Base-by-base conservation (phyloP, 2,888 invertebrate species). In the Pollenia amentaria region DNA sequence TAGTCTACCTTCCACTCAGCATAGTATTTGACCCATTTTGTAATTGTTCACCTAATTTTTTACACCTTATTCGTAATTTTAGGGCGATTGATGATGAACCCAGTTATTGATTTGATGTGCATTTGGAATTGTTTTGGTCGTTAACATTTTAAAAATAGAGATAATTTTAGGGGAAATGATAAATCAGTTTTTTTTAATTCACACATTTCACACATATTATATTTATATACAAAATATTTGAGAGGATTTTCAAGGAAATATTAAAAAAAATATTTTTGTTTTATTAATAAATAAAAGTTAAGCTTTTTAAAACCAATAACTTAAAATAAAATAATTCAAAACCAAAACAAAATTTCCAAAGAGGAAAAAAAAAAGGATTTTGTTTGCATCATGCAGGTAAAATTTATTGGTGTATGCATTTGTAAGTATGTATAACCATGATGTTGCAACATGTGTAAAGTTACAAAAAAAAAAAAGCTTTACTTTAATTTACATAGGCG, bases 141-240 rank as follows among this genome's bases (percentile, higher is more conserved):
- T 80, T 84, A 77, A 84, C 76, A 84, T 77, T 87, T 84, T 67
- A 87, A 77, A 84, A 87, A 87, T 87, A 84, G 87, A 87, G 81
- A 87, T 64, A 87, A 87, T 87, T 87, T 80, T 67, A 84, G 84
- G 80, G 87, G 62, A 87, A 87, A 87, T 83, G 72, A 87, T 77
- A 84, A 76, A 73, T 87, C 84, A 87, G 73, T 87, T 76, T 80
- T 84, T 84, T 79, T 77, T 64, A 53, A 83, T 79, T 80, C 84
- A 87, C 64, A 76, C 65, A 62, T 46, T 79, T 80, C 84, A 87
- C 64, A 76, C 65, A 62, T 46, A 57, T 76, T 60, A 57, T 55
- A 10, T 44, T 79, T 81, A 76, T 84, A 81, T 72, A 76, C 65
- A 76, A 82, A 55, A 55, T 62, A 87, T 73, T 75, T 29, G 53